These are phyloP conservation scores for Muscidifurax raptorellus DNA, from an alignment of 1,140 invertebrate genomes.

Conservation along the genomic window DNA sequence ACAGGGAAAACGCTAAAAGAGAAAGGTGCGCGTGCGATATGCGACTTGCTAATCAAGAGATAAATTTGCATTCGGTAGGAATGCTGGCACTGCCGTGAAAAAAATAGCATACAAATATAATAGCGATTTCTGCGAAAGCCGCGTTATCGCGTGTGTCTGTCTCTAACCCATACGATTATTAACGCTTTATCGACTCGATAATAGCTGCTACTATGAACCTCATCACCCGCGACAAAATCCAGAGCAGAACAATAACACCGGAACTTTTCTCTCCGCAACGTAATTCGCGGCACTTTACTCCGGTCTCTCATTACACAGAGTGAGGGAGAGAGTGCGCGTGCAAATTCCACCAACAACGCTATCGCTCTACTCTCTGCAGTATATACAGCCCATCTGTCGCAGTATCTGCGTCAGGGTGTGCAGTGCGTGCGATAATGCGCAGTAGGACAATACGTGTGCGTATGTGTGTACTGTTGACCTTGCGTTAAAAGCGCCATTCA, in stretches of 20 bases:
- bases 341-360: neutral
- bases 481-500: constrained; percentile 63
- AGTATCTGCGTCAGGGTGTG: neutral
- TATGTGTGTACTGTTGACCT: constrained; percentile 61
- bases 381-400: neutral
- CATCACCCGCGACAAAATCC: neutral
- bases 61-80: neutral
- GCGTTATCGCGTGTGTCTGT: no score
- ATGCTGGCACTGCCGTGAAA: neutral
- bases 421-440: constrained; percentile 55
- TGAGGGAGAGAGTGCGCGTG: neutral
- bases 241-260: neutral
- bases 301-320: no score
- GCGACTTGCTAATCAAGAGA: neutral
- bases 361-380: neutral
- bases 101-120: neutral
- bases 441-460: constrained; percentile 37
- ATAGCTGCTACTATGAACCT: neutral
- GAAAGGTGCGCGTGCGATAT: neutral
- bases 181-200: neutral
- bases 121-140: neutral
- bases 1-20: neutral
- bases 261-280: no score
- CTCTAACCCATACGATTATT: neutral
- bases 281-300: no score